Percentiles rank a stretch among this genome's conserved stretches.
Evolutionary conservation across 1,140 invertebrate species (phyloP).

Genomic region (Euborellia annulipes): DNA sequence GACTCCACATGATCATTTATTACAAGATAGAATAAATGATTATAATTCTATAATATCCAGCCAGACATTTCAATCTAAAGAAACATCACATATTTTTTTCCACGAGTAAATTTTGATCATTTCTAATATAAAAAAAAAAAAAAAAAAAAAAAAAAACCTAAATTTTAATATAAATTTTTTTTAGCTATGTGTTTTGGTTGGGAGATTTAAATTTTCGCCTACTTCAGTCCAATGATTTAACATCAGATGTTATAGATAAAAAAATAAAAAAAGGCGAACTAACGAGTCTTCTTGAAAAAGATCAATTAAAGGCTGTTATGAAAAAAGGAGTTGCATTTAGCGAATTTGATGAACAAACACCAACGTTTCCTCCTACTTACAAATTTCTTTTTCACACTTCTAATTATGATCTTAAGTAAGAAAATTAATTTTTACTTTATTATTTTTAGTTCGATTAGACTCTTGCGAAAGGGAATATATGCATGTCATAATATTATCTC

Average conservation of each 20-base stretch:
- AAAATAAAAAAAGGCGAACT: conserved; percentile 45
- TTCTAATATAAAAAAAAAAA: background rate
- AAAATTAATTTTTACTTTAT: too few species aligned
- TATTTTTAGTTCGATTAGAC: too few species aligned
- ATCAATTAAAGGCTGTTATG: conserved; percentile 56
- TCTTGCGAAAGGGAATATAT: too few species aligned
- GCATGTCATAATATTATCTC: too few species aligned
- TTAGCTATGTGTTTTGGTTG: conserved; percentile 86
- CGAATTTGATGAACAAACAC: conserved; percentile 52
- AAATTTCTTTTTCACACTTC: conserved; percentile 60
- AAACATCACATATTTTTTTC: conserved; percentile 68
- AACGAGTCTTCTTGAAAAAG: conserved; percentile 43
- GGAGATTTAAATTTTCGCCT: conserved; percentile 89
- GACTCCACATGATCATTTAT: conserved; percentile 67
- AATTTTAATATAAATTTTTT: too few species aligned
- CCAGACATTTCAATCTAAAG: conserved; percentile 50
- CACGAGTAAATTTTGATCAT: conserved; percentile 58
- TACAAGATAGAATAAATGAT: conserved; percentile 65
- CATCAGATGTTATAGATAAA: conserved; percentile 47
- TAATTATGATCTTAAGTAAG: conserved; percentile 66
- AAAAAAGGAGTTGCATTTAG: conserved; percentile 57
- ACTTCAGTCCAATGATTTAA: conserved; percentile 34
- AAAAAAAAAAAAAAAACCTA: background rate
- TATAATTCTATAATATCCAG: conserved; percentile 67
- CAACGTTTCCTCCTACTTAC: conserved; percentile 77